These are phyloP conservation scores for Cryptotermes secundus DNA, from an alignment of 1,140 invertebrate genomes.

Conservation along the genomic window DNA sequence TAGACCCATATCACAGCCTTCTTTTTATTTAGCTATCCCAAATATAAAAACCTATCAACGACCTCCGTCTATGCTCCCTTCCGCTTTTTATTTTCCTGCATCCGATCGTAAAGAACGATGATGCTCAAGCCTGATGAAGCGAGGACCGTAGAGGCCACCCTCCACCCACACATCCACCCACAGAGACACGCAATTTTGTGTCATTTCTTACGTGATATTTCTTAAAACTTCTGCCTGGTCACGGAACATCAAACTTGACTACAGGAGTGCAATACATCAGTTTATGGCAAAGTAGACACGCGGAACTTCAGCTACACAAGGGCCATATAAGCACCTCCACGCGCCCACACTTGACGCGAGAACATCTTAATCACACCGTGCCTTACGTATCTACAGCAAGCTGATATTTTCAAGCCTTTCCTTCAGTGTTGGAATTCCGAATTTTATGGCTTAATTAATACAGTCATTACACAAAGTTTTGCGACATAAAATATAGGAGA, in stretches of 20 bases:
- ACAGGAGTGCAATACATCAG: neutral
- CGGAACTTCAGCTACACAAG: neutral
- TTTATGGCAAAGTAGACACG: neutral
- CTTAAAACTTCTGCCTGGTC: conserved; percentile 9
- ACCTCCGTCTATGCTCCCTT: neutral
- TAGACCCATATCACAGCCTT: conserved; percentile 5
- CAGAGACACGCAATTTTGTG: neutral
- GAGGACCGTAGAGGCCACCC: neutral
- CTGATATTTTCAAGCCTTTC: too few species aligned
- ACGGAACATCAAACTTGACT: neutral
- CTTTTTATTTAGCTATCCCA: conserved; percentile 14
- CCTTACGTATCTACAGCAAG: too few species aligned
- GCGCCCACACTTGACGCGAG: neutral
- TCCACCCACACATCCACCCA: neutral
- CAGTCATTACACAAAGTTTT: too few species aligned
- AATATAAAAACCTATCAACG: conserved; percentile 14
- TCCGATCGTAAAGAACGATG: neutral
- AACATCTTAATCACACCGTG: neutral
- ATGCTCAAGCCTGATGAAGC: neutral
- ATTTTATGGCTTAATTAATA: too few species aligned
- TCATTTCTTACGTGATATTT: conserved; percentile 2
- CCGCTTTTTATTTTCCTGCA: too few species aligned
- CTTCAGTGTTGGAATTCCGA: too few species aligned
- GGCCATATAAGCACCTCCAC: neutral
- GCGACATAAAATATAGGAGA: too few species aligned